Percentiles rank a stretch among this genome's conserved stretches.
These are phyloP conservation scores for Lasioglossum morio DNA, from an alignment of 2,888 invertebrate genomes.

Conservation along the genomic window DNA sequence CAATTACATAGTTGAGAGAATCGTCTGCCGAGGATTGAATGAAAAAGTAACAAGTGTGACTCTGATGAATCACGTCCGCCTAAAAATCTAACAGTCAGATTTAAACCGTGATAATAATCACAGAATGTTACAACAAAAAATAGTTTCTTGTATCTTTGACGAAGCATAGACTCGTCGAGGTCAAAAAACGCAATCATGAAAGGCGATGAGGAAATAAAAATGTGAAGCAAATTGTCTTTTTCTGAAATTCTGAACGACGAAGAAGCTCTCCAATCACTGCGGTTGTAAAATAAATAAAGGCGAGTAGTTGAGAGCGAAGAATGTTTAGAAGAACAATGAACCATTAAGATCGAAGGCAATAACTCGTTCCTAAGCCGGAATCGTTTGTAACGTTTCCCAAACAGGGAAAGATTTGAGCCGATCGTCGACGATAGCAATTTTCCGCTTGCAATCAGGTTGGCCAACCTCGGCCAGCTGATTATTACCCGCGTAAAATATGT, in stretches of 20 bases:
- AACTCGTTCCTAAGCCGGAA: background rate
- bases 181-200: no score
- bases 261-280: background rate
- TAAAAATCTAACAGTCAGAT: background rate
- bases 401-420: slow-evolving; percentile 12
- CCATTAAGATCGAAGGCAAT: background rate
- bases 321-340: background rate
- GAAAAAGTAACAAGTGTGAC: no score
- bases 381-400: background rate
- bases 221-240: background rate
- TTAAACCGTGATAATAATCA: no score
- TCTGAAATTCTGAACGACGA: background rate
- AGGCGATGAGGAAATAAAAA: background rate
- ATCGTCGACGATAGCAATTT: slow-evolving; percentile 47
- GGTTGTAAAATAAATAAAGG: background rate
- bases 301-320: background rate
- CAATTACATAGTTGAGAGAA: no score
- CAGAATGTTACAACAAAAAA: no score
- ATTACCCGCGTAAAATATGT: slow-evolving; percentile 48
- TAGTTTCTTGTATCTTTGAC: no score
- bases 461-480: slow-evolving; percentile 26
- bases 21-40: no score
- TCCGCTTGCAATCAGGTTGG: slow-evolving; percentile 28
- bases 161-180: no score
- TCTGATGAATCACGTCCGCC: background rate